Evolutionary conservation across 2,888 invertebrate genomes (phyloP), one percentile per base, ranked within the genome.

Genomic region (Omphaloscelis lunosa): DNA sequence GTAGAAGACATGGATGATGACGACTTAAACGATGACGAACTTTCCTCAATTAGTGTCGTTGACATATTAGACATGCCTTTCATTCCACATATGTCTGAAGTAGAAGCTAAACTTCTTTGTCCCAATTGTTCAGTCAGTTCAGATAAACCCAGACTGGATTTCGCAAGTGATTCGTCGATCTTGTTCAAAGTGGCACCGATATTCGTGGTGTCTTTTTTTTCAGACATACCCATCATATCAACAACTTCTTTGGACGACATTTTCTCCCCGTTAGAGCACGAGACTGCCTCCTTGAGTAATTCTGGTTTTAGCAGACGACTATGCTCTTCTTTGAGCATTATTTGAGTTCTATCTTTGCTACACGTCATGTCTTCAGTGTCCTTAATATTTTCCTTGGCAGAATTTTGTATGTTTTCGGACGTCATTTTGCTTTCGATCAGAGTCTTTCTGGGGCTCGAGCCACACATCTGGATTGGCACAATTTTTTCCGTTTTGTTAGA

Each of bases 391-490:
- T 84, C 86, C n/a, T 82, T 86, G 0, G 76, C 66, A 12, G 85
- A 81, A 75, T 87, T 86, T 75, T 84, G 56, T 39, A 72, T 66
- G 29, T 62, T 75, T 68, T 84, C 84, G 48, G 87, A 75, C 34
- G 72, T 71, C 0, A 76, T 81, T 76, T 79, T 86, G 63, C 48
- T 82, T 65, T 84, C 84, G 27, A 80, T 51, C 34, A 58, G 69
- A 48, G 74, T 69, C 48, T 75, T 86, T 23, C 76, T 86, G 12
- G 86, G 77, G 72, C 72, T 86, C 0, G 77, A 73, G 34, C 87
- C 89, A 77, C 90, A 89, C 69, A 91, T 84, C 82, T 91, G 87
- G 29, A 94, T 93, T 6, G 92, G 93, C 12, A 94, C 89, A 59
- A 89, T 85, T 78, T 90, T 92, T 89, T 92, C 93, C 7, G 79